These are phyloP conservation scores for Scolopax mira DNA, from an alignment of 2,113 vertebrate genomes.

Conservation along the genomic window DNA sequence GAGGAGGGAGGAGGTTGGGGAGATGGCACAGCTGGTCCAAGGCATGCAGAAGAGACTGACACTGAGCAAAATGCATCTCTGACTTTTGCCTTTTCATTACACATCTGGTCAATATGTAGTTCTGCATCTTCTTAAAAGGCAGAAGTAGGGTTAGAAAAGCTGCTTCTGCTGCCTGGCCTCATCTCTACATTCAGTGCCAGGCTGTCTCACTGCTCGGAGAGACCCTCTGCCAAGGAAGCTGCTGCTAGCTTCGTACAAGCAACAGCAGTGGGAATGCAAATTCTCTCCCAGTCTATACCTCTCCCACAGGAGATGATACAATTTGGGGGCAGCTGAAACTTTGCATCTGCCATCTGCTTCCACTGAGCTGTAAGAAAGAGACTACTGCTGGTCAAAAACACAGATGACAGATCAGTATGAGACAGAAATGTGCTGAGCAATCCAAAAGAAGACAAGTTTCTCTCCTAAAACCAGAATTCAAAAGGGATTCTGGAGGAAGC, in stretches of 20 bases:
- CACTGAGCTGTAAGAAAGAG: not conserved
- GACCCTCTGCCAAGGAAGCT: not conserved
- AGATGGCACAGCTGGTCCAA: not conserved
- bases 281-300: not conserved
- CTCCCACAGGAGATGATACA: not conserved
- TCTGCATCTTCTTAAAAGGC: not conserved
- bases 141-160: not conserved
- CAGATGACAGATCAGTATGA: not conserved
- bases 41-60: not conserved
- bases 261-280: not conserved
- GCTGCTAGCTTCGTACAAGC: not conserved
- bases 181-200: not conserved
- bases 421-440: constrained; percentile 7
- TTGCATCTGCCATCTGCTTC: constrained; percentile 13
- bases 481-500: not conserved
- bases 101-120: not conserved
- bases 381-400: not conserved
- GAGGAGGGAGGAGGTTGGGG: not conserved
- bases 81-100: not conserved
- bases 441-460: not conserved
- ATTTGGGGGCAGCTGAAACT: not conserved
- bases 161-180: not conserved
- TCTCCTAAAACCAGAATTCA: not conserved
- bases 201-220: not conserved
- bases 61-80: not conserved